A percentile compares a stretch with the other conserved stretches of the same genome.
phyloP scores from a whole-genome alignment of 2,888 invertebrate genomes.

The Aquatica leii region DNA sequence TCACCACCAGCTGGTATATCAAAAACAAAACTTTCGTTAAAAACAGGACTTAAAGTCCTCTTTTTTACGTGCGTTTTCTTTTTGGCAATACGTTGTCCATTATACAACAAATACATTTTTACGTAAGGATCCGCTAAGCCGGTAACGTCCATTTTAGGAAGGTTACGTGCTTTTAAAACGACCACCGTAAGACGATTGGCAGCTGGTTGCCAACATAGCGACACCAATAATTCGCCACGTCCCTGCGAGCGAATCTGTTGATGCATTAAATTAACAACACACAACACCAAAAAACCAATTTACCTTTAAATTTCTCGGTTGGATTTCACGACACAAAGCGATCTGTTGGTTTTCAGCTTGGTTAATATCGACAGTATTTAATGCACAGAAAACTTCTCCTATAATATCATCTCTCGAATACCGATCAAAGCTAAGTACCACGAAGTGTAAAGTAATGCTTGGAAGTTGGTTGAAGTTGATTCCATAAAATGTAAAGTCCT shows the following conservation, averaged over 20 bases:
- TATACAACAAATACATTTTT: slow-evolving; percentile 95
- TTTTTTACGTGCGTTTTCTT: slow-evolving; percentile 99
- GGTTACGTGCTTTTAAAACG: slow-evolving; percentile 94
- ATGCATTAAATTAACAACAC: neutral
- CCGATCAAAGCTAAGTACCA: slow-evolving; percentile 89
- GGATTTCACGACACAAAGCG: slow-evolving; percentile 87
- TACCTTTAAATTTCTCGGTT: slow-evolving; percentile 93
- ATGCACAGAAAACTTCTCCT: slow-evolving; percentile 93
- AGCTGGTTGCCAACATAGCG: slow-evolving; percentile 97
- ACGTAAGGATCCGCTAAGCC: slow-evolving; percentile 97
- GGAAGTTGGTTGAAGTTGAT: slow-evolving; percentile 85
- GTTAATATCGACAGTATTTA: slow-evolving; percentile 72
- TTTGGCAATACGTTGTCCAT: slow-evolving; percentile 97
- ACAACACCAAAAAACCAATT: neutral
- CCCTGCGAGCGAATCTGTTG: slow-evolving; percentile 88
- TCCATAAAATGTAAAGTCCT: slow-evolving; percentile 99
- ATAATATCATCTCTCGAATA: slow-evolving; percentile 98
- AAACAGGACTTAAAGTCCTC: slow-evolving; percentile 95
- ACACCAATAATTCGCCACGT: slow-evolving; percentile 93
- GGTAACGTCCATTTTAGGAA: slow-evolving; percentile 98
- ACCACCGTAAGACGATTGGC: slow-evolving; percentile 96
- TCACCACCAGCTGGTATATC: slow-evolving; percentile 84
- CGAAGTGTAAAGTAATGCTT: slow-evolving; percentile 92
- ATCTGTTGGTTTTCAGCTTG: slow-evolving; percentile 81
- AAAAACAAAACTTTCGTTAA: slow-evolving; percentile 98